A percentile compares a stretch with the other conserved stretches of the same genome.
These are phyloP conservation scores for Archaeoteleia sp. DNA, from an alignment of 2,888 invertebrate genomes.

Conservation along the genomic window DNA sequence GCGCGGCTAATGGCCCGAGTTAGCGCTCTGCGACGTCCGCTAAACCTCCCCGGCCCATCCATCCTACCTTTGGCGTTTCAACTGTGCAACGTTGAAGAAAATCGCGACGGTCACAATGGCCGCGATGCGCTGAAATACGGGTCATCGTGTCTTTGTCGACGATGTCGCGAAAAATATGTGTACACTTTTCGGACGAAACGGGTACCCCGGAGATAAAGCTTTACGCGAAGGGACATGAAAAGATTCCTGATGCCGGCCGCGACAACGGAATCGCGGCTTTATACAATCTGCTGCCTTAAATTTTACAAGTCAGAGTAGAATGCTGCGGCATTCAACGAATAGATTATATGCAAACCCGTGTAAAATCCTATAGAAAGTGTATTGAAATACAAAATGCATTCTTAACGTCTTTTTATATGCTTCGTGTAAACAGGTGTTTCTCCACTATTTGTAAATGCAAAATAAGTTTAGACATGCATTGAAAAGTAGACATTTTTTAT, in stretches of 20 bases:
- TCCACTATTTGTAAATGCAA: no score
- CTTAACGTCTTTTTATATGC: no score
- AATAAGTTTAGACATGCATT: no score
- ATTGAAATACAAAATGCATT: no score
- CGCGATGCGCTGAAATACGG: constrained; percentile 22
- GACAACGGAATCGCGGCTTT: constrained; percentile 27
- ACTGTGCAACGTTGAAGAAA: constrained; percentile 17
- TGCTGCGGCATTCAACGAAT: constrained; percentile 37
- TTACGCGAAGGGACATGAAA: constrained; percentile 23
- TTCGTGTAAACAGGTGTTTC: no score
- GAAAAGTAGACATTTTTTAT: no score
- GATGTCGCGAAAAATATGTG: constrained; percentile 18
- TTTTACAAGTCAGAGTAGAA: constrained; percentile 39
- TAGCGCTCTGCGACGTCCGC: constrained; percentile 16
- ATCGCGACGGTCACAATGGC: constrained; percentile 7
- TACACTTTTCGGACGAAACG: constrained; percentile 6
- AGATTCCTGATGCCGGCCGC: constrained; percentile 40
- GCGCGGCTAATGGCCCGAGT: constrained; percentile 11
- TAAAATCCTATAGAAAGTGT: no score
- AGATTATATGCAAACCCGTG: constrained; percentile 41
- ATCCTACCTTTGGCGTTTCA: constrained; percentile 20
- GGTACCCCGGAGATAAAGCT: constrained; percentile 13
- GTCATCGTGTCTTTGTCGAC: constrained; percentile 32
- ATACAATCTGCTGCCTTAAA: constrained; percentile 42
- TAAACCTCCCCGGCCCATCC: constrained; percentile 23